phyloP scores from a whole-genome alignment of 2,888 invertebrate species.

The Microctonus brassicae region DNA sequence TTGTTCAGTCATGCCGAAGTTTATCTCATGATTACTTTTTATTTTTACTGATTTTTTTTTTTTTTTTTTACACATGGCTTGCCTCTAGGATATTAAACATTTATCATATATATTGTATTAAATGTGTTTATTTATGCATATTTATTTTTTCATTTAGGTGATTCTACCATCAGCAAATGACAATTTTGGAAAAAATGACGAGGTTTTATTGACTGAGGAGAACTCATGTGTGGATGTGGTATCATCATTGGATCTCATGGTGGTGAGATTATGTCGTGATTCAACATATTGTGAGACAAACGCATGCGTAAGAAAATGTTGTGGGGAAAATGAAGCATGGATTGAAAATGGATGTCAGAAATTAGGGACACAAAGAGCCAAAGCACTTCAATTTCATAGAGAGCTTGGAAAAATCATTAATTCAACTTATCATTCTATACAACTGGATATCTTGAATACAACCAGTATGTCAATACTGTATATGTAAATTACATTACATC shows the following conservation, averaged over 20 bases:
- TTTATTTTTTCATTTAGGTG: constrained; percentile 41
- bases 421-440: not conserved
- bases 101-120: not conserved
- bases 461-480: constrained; percentile 3
- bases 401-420: constrained; percentile 16
- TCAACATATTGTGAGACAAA: constrained; percentile 49
- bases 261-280: constrained; percentile 44
- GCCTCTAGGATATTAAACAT: not conserved
- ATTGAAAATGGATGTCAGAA: constrained; percentile 27
- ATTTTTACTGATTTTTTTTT: not conserved
- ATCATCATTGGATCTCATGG: constrained; percentile 36
- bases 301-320: constrained; percentile 66
- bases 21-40: not conserved
- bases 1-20: constrained; percentile 20
- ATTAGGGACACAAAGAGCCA: constrained; percentile 4
- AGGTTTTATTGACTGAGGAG: constrained; percentile 42
- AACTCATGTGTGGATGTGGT: constrained; percentile 57
- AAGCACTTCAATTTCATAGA: constrained; percentile 32
- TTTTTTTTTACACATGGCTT: not conserved
- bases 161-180: constrained; percentile 20
- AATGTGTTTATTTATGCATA: not conserved
- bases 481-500: not conserved
- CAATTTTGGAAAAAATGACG: not conserved
- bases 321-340: constrained; percentile 56
- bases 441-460: constrained; percentile 5